Evolutionary conservation across 1,140 invertebrate species (phyloP).

Genomic region (Zaprionus vittiger): DNA sequence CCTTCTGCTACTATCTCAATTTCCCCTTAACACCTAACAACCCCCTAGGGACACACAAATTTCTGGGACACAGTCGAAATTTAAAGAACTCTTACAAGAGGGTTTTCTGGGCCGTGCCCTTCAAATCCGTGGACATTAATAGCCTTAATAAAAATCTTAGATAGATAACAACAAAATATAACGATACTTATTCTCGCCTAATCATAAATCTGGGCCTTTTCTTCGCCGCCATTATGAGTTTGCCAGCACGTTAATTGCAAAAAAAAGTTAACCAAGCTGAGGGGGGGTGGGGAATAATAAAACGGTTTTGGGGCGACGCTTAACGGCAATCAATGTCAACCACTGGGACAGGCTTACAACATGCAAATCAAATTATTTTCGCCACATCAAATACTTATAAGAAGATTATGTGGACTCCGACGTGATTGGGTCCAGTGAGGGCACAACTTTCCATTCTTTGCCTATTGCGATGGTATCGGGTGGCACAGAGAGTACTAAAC

Average conservation of each 20-base stretch:
- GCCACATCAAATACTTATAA: conserved; percentile 76
- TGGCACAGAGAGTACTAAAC: conserved; percentile 33
- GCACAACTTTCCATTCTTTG: neutral
- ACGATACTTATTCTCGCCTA: conserved; percentile 9
- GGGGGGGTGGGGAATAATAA: neutral
- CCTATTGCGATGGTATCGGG: conserved; percentile 48
- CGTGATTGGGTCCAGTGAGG: conserved; percentile 4
- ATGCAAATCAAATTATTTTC: conserved; percentile 79
- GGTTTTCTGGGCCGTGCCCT: neutral
- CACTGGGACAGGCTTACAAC: conserved; percentile 13
- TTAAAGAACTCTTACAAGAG: conserved; percentile 1
- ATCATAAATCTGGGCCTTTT: conserved; percentile 15
- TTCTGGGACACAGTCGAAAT: neutral
- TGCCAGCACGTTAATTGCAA: conserved; percentile 17
- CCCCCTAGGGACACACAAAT: neutral
- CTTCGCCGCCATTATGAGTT: conserved; percentile 5
- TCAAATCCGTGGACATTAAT: neutral
- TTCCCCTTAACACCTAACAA: neutral
- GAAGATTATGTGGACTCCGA: conserved; percentile 54
- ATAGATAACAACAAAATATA: conserved; percentile 16
- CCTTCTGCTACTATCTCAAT: neutral
- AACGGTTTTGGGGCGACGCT: conserved; percentile 2
- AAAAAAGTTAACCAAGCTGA: conserved; percentile 3
- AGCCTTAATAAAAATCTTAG: neutral
- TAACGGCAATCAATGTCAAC: conserved; percentile 10